phyloP scores from a whole-genome alignment of 1,140 invertebrate genomes.

The Myzus persicae region DNA sequence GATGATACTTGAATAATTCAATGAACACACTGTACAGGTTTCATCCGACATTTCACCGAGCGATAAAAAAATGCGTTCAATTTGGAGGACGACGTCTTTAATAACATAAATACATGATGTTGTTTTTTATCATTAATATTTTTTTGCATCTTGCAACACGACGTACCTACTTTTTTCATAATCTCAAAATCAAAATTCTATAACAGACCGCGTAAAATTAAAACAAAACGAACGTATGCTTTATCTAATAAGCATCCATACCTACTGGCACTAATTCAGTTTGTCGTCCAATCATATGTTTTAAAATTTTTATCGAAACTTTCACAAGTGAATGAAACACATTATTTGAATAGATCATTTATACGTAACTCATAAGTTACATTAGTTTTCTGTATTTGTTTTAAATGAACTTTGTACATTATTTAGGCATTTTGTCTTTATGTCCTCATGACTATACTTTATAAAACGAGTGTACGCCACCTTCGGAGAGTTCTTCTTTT shows the following conservation, averaged over 20 bases:
- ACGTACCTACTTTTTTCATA: not conserved
- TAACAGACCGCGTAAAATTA: not conserved
- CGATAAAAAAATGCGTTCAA: not conserved
- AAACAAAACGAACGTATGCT: not conserved
- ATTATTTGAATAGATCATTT: not conserved
- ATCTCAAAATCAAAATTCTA: not conserved
- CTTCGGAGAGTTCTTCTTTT: not conserved
- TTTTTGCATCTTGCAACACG: not conserved
- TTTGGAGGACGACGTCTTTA: slow-evolving; percentile 33
- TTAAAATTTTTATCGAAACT: not conserved
- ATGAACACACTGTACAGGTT: not conserved
- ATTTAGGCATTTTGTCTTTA: not conserved
- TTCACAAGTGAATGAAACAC: not conserved
- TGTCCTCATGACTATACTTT: not conserved
- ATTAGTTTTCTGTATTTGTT: no score
- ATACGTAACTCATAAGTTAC: not conserved
- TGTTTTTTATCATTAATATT: slow-evolving; percentile 4
- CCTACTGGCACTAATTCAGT: not conserved
- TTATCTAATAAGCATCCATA: not conserved
- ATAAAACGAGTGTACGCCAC: not conserved
- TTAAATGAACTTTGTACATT: not conserved
- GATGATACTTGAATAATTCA: not conserved
- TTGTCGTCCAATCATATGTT: not conserved
- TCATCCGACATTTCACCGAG: not conserved
- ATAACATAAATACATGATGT: not conserved